These are phyloP conservation scores for Mergus octosetaceus DNA, from an alignment of 2,797 vertebrate species.

Conservation along the genomic window DNA sequence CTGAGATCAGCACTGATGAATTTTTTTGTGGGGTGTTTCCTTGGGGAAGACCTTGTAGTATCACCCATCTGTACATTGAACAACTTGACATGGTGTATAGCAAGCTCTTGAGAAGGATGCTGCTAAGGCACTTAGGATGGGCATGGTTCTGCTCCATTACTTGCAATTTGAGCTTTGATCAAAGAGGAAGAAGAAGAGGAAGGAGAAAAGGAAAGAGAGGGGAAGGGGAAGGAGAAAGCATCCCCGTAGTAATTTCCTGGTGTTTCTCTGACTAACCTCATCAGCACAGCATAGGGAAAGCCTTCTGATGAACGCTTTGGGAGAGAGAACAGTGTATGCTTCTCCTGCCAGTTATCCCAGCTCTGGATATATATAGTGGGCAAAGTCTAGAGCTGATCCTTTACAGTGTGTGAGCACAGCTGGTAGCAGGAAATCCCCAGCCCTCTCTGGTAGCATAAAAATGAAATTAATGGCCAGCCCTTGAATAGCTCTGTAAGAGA, in stretches of 20 bases:
- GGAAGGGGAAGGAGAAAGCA: background rate
- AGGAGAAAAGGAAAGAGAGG: background rate
- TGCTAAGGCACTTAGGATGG: background rate
- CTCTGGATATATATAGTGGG: background rate
- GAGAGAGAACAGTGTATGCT: background rate
- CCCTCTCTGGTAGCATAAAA: conserved; percentile 37
- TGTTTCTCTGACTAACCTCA: background rate
- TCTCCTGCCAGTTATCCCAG: background rate
- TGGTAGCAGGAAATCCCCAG: conserved; percentile 56
- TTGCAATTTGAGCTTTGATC: background rate
- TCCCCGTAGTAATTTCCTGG: background rate
- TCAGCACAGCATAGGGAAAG: background rate
- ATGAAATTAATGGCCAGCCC: conserved; percentile 32
- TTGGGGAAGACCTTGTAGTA: background rate
- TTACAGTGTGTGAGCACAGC: background rate
- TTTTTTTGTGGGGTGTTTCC: background rate
- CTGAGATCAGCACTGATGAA: background rate
- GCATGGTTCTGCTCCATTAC: background rate
- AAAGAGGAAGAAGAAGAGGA: background rate
- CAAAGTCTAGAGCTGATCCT: background rate
- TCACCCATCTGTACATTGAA: background rate
- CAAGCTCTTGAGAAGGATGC: background rate
- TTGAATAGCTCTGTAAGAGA: background rate
- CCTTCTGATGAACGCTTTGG: background rate
- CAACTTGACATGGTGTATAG: background rate